A percentile compares a stretch with the other conserved stretches of the same genome.
Evolutionary conservation across 1,140 invertebrate genomes (phyloP).

Genomic region (Scaptomyza pallida): DNA sequence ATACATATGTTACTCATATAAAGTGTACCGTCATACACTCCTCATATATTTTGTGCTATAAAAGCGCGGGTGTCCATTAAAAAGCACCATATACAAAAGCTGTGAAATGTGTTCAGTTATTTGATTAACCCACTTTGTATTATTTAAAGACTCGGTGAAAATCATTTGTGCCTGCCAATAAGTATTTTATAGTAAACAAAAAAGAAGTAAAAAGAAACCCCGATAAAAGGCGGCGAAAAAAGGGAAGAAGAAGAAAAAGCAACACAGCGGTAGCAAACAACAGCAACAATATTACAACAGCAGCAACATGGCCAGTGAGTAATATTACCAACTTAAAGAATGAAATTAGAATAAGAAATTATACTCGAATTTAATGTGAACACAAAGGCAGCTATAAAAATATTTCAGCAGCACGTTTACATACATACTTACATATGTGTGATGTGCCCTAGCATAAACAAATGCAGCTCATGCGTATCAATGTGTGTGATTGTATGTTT

Average conservation of each 20-base stretch:
- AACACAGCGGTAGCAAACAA: conserved; percentile 23
- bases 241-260: conserved; percentile 28
- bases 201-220: conserved; percentile 19
- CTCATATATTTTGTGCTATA: conserved; percentile 4
- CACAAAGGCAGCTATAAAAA: conserved; percentile 15
- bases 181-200: conserved; percentile 60
- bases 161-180: conserved; percentile 39
- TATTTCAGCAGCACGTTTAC: conserved; percentile 38
- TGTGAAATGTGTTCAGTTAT: conserved; percentile 68
- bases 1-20: conserved; percentile 17
- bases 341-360: conserved; percentile 30
- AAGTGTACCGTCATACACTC: background rate
- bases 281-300: conserved; percentile 41
- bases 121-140: conserved; percentile 42
- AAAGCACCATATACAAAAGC: conserved; percentile 32
- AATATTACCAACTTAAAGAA: conserved; percentile 50
- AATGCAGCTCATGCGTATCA: conserved; percentile 70
- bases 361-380: conserved; percentile 28
- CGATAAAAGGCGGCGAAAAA: conserved; percentile 30
- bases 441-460: conserved; percentile 62
- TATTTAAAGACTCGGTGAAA: conserved; percentile 27
- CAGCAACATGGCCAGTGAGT: conserved; percentile 78
- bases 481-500: too few relatives aligned
- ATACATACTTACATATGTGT: background rate
- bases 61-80: conserved; percentile 2